A percentile compares a stretch with the other conserved stretches of the same genome.
Conservation (phyloP, 1,140 invertebrate species). For the Parapsyche elsis region DNA sequence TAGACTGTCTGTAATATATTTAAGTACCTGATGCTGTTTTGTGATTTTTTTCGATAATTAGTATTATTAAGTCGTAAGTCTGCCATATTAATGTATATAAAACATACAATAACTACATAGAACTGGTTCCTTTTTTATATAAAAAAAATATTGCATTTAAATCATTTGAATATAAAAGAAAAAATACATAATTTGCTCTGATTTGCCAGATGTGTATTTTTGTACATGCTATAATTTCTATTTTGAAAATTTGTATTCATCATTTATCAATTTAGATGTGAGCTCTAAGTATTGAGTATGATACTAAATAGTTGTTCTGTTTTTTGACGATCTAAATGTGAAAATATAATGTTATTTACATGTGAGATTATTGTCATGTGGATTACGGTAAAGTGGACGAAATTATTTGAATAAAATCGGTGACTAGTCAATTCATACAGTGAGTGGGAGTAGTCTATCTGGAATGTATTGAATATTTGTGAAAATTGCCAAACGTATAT, state of each 20-base stretch:
- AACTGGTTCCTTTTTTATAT: slow-evolving; percentile 19
- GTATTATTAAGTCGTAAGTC: slow-evolving; percentile 7
- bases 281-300: not conserved
- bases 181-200: not conserved
- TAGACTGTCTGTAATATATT: not conserved
- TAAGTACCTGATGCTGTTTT: slow-evolving; percentile 32
- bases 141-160: not conserved
- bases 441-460: not conserved
- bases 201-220: not conserved
- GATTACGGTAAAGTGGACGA: not conserved
- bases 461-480: not conserved
- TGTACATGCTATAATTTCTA: not conserved
- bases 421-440: not conserved
- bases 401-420: not conserved
- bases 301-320: no score
- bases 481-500: not conserved
- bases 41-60: slow-evolving; percentile 23
- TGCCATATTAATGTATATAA: slow-evolving; percentile 27
- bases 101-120: slow-evolving; percentile 21
- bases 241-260: no score
- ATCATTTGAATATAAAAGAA: not conserved
- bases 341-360: no score
- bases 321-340: no score
- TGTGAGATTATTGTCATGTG: not conserved
- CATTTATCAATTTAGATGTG: not conserved